Base-by-base conservation (phyloP, 2,888 invertebrate genomes). In the Phyllotreta cruciferae region DNA sequence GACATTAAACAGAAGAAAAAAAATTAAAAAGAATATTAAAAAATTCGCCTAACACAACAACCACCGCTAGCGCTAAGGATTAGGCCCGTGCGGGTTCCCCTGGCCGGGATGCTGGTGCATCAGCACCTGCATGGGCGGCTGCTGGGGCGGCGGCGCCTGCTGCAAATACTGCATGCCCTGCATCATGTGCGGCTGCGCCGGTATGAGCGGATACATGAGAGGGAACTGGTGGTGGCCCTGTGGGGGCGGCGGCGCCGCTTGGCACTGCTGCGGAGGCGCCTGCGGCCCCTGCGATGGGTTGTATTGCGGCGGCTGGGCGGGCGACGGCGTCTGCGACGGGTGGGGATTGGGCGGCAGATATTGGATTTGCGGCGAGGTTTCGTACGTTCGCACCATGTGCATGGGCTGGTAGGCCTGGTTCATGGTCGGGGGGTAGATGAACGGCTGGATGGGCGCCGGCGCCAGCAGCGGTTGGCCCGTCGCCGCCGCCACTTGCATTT, bases 391-490 rank as follows among this genome's bases (percentile, higher is more conserved):
- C 71, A 91, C 68, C 3, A 71, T 68, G 37, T 70, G 73, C 71
- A 72, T 68, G 8, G 84, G 87, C 81, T 74, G 82, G 78, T 75
- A 78, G 73, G 82, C 79, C 58, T 81, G 77, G 47, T 81, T 76
- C 66, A 79, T 74, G 14, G 75, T 75, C 8, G 79, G 79, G 55
- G 77, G 78, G 55, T 80, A 80, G 37, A 80, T 77, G 66, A 80
- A 79, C 54, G 85, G 90, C 77, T 88, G 90, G 77, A 93, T 83
- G 8, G 93, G 91, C 13, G 90, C 91, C 14, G 93, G 90, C 42
- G 94, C 91, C 73, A 94, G 81, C 63, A 95, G 83, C 3, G 94
- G 94, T 80, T 93, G 94, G 0, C 94, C 94, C 41, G 93, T 92
- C 66, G 88, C 88, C 13, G 86, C 90, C 24, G 90, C 90, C 66